phyloP scores from a whole-genome alignment of 1,140 invertebrate genomes.

The Bombus breviceps region DNA sequence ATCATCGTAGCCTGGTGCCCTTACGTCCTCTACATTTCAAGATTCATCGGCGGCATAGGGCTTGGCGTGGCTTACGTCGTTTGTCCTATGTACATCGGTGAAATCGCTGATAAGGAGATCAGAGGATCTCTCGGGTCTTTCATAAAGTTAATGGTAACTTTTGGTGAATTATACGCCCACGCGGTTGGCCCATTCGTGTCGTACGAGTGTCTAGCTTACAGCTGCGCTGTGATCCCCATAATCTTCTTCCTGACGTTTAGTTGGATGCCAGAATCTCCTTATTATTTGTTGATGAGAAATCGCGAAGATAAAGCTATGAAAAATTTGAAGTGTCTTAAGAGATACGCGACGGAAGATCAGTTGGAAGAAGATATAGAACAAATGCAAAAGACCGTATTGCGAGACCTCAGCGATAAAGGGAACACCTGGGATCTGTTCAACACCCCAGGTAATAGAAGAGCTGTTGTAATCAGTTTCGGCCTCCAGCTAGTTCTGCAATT shows the following conservation, averaged over 20 bases:
- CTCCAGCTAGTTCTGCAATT: constrained; percentile 85
- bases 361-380: constrained; percentile 77
- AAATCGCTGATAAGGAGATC: constrained; percentile 87
- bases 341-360: constrained; percentile 63
- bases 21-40: constrained; percentile 79
- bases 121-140: constrained; percentile 87
- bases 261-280: constrained; percentile 89
- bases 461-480: constrained; percentile 82
- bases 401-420: constrained; percentile 74
- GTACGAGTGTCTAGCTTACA: constrained; percentile 82
- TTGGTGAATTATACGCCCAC: constrained; percentile 85
- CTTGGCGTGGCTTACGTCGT: constrained; percentile 82
- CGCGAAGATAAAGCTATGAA: constrained; percentile 75
- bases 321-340: constrained; percentile 79
- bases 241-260: constrained; percentile 86
- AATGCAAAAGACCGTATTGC: constrained; percentile 74
- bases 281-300: constrained; percentile 77
- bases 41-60: constrained; percentile 84
- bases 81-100: constrained; percentile 87
- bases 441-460: constrained; percentile 79
- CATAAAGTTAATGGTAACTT: constrained; percentile 87
- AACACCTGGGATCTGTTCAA: constrained; percentile 79
- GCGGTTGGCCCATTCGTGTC: constrained; percentile 84
- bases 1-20: constrained; percentile 76
- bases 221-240: constrained; percentile 81